phyloP scores from a whole-genome alignment of 2,113 vertebrate genomes.

The Esox niger region DNA sequence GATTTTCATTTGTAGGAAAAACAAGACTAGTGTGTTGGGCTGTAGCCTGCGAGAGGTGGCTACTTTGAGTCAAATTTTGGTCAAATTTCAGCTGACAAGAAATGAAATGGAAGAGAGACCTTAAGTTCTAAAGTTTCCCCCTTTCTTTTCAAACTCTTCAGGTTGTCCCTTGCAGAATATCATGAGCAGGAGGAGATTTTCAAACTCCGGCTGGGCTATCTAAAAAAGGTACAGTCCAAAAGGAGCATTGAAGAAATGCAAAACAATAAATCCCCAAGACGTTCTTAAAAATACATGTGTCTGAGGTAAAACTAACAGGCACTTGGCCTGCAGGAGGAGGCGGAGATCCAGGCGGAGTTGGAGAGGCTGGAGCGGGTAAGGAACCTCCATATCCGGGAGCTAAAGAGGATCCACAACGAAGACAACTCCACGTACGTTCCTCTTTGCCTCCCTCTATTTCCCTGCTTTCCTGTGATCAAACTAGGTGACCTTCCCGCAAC shows the following conservation, averaged over 20 bases:
- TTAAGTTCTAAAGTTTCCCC: too few relatives aligned
- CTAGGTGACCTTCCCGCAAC: not conserved
- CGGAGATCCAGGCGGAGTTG: conserved; percentile 91
- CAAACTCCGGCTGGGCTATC: conserved; percentile 90
- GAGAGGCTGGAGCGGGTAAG: conserved; percentile 92
- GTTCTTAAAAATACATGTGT: not conserved
- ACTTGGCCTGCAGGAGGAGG: conserved; percentile 81
- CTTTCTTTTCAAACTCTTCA: conserved; percentile 37
- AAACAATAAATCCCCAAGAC: not conserved
- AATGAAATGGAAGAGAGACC: not conserved
- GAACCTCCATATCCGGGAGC: conserved; percentile 94
- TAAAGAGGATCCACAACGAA: conserved; percentile 97
- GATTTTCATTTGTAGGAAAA: too few relatives aligned
- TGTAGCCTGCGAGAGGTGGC: too few relatives aligned
- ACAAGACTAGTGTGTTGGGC: too few relatives aligned
- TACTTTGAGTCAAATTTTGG: too few relatives aligned
- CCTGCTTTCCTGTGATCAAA: not conserved
- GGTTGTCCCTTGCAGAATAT: conserved; percentile 93
- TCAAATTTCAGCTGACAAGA: too few relatives aligned
- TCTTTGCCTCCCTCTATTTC: not conserved
- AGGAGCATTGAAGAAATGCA: too few relatives aligned
- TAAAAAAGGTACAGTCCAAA: conserved; percentile 84
- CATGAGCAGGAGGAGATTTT: conserved; percentile 97
- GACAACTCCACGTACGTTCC: conserved; percentile 91
- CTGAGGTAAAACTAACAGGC: not conserved